Evolutionary conservation across 2,888 invertebrate species (phyloP).

Genomic region (Caenorhabditis auriculariae): DNA sequence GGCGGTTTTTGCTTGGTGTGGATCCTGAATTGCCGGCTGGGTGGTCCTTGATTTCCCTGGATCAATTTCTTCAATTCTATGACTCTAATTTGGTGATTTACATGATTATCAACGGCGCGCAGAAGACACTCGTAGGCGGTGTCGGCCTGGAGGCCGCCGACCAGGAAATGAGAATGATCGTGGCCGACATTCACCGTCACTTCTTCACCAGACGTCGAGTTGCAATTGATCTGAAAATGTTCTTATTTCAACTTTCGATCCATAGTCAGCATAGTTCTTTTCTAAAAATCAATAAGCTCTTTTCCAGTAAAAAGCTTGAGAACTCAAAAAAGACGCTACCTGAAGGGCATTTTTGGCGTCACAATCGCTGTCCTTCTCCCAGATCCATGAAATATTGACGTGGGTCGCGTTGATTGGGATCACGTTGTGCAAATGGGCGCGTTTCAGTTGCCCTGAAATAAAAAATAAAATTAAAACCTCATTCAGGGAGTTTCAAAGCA

Average conservation of each 20-base stretch:
- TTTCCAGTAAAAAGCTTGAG: too few species aligned
- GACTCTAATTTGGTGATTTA: constrained; percentile 1
- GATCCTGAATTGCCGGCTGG: constrained; percentile 18
- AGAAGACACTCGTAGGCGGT: constrained; percentile 45
- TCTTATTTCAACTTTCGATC: too few species aligned
- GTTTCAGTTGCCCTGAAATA: constrained; percentile 32
- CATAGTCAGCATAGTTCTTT: too few species aligned
- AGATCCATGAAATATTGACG: constrained; percentile 52
- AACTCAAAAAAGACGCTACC: too few species aligned
- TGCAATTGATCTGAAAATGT: constrained; percentile 2
- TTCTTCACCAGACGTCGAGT: too few species aligned
- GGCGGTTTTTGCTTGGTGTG: constrained; percentile 52
- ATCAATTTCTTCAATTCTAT: not conserved
- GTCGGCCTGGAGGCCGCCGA: constrained; percentile 36
- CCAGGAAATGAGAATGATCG: constrained; percentile 35
- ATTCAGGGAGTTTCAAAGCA: too few species aligned
- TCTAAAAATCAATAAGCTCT: too few species aligned
- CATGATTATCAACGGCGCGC: constrained; percentile 50
- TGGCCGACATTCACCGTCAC: constrained; percentile 28
- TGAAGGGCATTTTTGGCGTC: constrained; percentile 21
- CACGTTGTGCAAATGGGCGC: constrained; percentile 38
- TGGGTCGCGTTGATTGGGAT: constrained; percentile 50
- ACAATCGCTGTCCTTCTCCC: constrained; percentile 35
- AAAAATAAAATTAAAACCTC: too few species aligned
- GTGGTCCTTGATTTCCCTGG: constrained; percentile 17